phyloP scores from a whole-genome alignment of 2,113 vertebrate genomes.

The Pipra filicauda region DNA sequence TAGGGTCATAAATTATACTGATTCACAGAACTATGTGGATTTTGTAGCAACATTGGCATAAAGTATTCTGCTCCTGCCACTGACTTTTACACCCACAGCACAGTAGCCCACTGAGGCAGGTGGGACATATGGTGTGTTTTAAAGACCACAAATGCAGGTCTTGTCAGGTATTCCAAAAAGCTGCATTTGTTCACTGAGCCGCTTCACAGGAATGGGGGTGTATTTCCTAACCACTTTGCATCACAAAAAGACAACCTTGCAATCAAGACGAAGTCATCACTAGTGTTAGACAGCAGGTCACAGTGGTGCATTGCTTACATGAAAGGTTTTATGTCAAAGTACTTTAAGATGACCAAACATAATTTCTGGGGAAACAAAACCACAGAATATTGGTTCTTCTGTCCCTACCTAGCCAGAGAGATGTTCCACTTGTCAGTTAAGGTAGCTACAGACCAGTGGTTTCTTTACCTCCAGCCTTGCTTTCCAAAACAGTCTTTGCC shows the following conservation, averaged over 20 bases:
- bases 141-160: neutral
- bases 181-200: neutral
- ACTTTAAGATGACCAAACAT: neutral
- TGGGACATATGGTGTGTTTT: neutral
- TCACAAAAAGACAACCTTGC: neutral
- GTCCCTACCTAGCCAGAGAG: neutral
- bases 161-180: neutral
- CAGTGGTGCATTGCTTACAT: neutral
- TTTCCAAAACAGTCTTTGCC: neutral
- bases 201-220: neutral
- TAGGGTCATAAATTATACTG: neutral
- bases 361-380: neutral
- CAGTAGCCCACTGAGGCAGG: neutral
- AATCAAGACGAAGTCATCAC: neutral
- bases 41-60: neutral
- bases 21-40: neutral
- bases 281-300: neutral
- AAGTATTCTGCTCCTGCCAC: neutral
- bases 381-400: neutral
- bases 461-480: neutral
- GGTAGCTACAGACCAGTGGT: neutral
- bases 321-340: neutral
- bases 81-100: neutral
- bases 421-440: neutral
- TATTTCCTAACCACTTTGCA: neutral